Percentiles rank a stretch among this genome's conserved stretches.
Evolutionary conservation across 2,888 invertebrate genomes (phyloP).

Genomic region (Cheiracanthium punctorium): DNA sequence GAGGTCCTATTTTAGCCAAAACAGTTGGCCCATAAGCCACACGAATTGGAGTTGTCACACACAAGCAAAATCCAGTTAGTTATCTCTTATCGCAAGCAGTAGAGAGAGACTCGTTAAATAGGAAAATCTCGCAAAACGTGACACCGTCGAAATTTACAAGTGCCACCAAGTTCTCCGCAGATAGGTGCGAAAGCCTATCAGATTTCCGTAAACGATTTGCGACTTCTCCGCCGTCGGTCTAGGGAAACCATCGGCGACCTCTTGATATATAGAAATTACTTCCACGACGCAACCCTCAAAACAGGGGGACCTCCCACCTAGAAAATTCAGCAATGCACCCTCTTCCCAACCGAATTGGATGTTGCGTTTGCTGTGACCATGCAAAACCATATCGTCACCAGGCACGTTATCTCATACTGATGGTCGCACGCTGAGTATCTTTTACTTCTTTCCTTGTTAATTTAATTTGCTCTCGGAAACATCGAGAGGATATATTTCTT

Average conservation of each 20-base stretch:
- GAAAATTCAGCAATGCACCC: slow-evolving; percentile 7
- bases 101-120: slow-evolving; percentile 23
- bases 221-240: background rate
- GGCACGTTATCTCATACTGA: background rate
- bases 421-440: background rate
- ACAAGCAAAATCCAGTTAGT: background rate
- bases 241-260: background rate
- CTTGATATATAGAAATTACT: slow-evolving; percentile 19
- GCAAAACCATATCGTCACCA: background rate
- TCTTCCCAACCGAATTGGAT: background rate
- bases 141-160: slow-evolving; percentile 43
- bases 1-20: background rate
- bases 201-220: slow-evolving; percentile 53
- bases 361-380: background rate
- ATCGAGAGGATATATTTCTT: too few relatives aligned
- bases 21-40: background rate
- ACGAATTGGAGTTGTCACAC: too few relatives aligned
- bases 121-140: slow-evolving; percentile 15
- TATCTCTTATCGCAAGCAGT: background rate
- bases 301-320: slow-evolving; percentile 28
- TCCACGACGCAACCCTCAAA: background rate
- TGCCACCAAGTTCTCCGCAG: slow-evolving; percentile 38
- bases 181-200: slow-evolving; percentile 64
- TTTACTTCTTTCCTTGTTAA: too few relatives aligned
- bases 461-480: too few relatives aligned